Base-by-base conservation (phyloP, 2,113 vertebrate species). In the Apistogramma diplotaenia region DNA sequence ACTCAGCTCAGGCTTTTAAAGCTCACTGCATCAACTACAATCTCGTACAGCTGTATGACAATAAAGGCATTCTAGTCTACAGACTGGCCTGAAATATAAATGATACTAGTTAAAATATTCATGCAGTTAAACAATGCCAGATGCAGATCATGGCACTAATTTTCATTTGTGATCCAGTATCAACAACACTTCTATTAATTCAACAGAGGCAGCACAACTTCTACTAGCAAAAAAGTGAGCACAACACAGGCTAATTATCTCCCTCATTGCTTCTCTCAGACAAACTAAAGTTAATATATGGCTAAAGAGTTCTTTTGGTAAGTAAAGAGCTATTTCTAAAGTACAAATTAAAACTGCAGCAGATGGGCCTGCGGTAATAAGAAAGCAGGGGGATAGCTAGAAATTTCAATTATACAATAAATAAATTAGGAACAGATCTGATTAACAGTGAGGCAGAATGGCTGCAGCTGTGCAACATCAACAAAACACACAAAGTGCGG, bases 381-480 rank as follows among this genome's bases (percentile, higher is more conserved):
- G 23, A 82, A 62, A 29, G 59, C 5, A 18, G 40, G 19, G 11
- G 46, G 25, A 76, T 62, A 46, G 74, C 65, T 43, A 60, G 71
- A 81, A 55, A 43, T 7, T 53, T 15, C 35, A 59, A 88, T 81
- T 65, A 61, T 58, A 54, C 15, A 76, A 43, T 37, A 86, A 70
- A 49, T 51, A 87, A 54, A 81, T 72, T 16, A 65, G 51, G 27
- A 73, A 72, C 11, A 59, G 59, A 82, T 67, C 43, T 31, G 31
- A 84, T 76, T 75, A 61, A 74, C 35, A 79, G 23, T 23, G 54
- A 74, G 58, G 79, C 58, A 71, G 82, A 83, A 57, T 29, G 65
- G 59, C 60, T 73, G 40, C 85, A 89, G 87, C 83, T 85, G 81
- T 72, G 76, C 79, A 31, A 56, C 49, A 75, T 79, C 58, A 79